Evolutionary conservation across 2,888 invertebrate genomes (phyloP).

Genomic region (Acleris holmiana): DNA sequence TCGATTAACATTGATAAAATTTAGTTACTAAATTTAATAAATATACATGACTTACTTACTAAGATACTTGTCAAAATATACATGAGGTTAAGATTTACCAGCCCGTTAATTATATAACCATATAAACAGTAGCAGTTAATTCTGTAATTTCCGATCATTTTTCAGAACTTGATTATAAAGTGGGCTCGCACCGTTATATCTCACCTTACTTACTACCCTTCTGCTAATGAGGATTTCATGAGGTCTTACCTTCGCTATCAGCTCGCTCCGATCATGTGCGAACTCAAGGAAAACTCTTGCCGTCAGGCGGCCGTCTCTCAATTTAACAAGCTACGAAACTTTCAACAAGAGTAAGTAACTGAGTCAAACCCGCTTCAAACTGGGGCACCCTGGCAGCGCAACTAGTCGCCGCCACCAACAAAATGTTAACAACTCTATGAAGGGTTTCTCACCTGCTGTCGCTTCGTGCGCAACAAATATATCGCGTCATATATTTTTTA

Average conservation of each 20-base stretch:
- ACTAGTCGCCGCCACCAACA: too few species aligned
- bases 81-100: too few species aligned
- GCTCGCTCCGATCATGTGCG: slow-evolving; percentile 66
- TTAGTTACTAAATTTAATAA: too few species aligned
- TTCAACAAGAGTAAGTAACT: slow-evolving; percentile 53
- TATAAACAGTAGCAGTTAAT: neutral
- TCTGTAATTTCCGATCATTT: slow-evolving; percentile 21
- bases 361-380: neutral
- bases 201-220: slow-evolving; percentile 55
- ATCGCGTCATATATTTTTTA: too few species aligned
- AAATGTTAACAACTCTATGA: too few species aligned
- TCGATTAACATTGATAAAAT: neutral
- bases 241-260: slow-evolving; percentile 66
- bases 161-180: slow-evolving; percentile 51
- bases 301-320: slow-evolving; percentile 53
- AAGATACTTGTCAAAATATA: too few species aligned
- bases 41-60: too few species aligned
- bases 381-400: too few species aligned
- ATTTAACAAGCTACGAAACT: slow-evolving; percentile 49
- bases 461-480: too few species aligned
- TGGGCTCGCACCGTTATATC: slow-evolving; percentile 61
- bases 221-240: slow-evolving; percentile 62
- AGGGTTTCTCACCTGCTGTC: too few species aligned
- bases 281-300: slow-evolving; percentile 54
- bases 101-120: neutral